Conservation (phyloP, 2,888 invertebrate species). For the Lasioglossum calceatum region DNA sequence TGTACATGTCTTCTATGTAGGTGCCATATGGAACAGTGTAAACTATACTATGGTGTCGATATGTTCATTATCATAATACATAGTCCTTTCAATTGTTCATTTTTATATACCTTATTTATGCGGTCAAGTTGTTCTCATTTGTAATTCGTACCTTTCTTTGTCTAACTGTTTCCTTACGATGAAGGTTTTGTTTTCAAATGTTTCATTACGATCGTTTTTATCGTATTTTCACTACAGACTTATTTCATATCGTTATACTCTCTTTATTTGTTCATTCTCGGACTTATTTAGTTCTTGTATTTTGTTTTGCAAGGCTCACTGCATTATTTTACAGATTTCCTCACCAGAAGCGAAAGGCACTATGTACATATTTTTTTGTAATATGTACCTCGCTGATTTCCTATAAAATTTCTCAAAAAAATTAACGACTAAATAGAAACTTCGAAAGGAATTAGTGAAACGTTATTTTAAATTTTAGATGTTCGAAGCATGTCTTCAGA, state of each 20-base stretch:
- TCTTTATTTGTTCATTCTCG: background rate
- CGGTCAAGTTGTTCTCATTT: background rate
- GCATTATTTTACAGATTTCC: background rate
- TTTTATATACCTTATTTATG: background rate
- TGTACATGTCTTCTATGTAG: background rate
- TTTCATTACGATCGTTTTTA: background rate
- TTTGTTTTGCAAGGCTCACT: background rate
- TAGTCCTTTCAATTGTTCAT: background rate
- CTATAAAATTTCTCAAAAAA: background rate
- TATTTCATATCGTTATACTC: background rate
- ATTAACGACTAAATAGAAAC: background rate
- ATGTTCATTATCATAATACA: background rate
- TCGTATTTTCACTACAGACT: background rate
- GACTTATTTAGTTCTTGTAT: background rate
- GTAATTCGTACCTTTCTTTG: background rate
- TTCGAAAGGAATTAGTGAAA: background rate
- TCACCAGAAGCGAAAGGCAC: background rate
- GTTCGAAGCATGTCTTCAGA: background rate
- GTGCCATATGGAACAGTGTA: slow-evolving; percentile 36
- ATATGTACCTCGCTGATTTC: background rate
- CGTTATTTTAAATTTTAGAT: background rate
- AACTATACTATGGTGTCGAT: background rate
- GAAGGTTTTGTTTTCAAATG: background rate
- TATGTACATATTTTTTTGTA: background rate
- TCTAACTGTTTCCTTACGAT: background rate